phyloP scores from a whole-genome alignment of 2,797 vertebrate species.

The Acrossocheilus wenchowensis region DNA sequence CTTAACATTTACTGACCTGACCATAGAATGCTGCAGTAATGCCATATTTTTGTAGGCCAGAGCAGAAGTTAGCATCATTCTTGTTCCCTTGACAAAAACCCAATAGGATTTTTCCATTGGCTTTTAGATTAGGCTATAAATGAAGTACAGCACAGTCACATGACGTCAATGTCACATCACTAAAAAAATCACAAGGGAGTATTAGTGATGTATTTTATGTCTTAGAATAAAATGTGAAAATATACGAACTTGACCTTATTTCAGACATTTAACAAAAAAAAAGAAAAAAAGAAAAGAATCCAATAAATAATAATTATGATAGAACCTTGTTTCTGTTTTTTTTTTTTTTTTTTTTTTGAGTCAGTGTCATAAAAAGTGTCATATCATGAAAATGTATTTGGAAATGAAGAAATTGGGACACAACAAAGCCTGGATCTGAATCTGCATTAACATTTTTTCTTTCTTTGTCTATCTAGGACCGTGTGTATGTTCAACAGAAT shows the following conservation, averaged over 20 bases:
- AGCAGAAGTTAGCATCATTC: neutral
- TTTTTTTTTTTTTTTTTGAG: too few relatives aligned
- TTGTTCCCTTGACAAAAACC: neutral
- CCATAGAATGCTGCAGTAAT: neutral
- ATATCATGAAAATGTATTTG: neutral
- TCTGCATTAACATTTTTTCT: neutral
- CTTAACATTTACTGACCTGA: neutral
- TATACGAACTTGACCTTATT: neutral
- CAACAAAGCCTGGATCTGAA: slow-evolving; percentile 40
- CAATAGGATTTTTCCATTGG: neutral
- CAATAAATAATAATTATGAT: too few relatives aligned
- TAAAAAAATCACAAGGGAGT: neutral
- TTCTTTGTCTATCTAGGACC: slow-evolving; percentile 80
- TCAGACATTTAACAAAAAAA: neutral
- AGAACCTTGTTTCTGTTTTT: neutral
- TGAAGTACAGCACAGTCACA: neutral
- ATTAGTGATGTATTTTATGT: neutral
- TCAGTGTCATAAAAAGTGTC: neutral
- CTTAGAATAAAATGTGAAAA: too few relatives aligned
- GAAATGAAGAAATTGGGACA: neutral
- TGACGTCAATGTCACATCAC: neutral
- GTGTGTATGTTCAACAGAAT: slow-evolving; percentile 97
- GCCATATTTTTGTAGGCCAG: neutral
- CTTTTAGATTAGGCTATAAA: neutral
- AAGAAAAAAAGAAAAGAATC: too few relatives aligned